phyloP scores from a whole-genome alignment of 35 echinoderm and acorn worm genomes.

The Apostichopus japonicus region DNA sequence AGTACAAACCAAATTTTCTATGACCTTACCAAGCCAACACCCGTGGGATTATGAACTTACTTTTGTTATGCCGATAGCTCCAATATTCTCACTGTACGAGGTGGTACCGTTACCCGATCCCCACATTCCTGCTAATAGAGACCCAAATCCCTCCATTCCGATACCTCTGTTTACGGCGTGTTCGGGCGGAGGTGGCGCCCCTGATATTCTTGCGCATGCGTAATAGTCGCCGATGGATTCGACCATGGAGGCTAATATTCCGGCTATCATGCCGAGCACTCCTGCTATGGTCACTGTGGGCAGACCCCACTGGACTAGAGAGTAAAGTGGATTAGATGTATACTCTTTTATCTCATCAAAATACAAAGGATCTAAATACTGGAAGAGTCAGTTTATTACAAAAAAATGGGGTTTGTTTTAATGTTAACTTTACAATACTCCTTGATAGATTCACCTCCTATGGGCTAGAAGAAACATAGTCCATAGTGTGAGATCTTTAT shows the following conservation, averaged over 20 bases:
- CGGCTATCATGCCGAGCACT: conserved; percentile 87
- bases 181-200: conserved; percentile 82
- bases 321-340: too few relatives aligned
- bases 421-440: too few relatives aligned
- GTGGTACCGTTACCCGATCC: conserved; percentile 88
- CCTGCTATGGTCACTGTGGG: conserved; percentile 66
- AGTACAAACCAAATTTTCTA: too few relatives aligned
- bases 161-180: conserved; percentile 91
- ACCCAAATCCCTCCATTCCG: conserved; percentile 84
- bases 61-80: conserved; percentile 95
- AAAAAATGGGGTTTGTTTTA: too few relatives aligned
- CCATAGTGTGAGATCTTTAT: too few relatives aligned
- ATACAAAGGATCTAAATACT: too few relatives aligned
- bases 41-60: conserved; percentile 12
- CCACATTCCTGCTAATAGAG: conserved; percentile 75
- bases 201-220: conserved; percentile 49
- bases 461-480: too few relatives aligned
- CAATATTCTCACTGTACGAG: conserved; percentile 94
- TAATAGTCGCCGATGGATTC: conserved; percentile 84
- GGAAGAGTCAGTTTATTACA: too few relatives aligned
- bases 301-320: conserved; percentile 72
- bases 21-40: too few relatives aligned
- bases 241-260: conserved; percentile 85
- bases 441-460: too few relatives aligned
- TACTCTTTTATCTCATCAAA: too few relatives aligned